These are phyloP conservation scores for Eupithecia abbreviata DNA, from an alignment of 2,888 invertebrate species.

Conservation along the genomic window DNA sequence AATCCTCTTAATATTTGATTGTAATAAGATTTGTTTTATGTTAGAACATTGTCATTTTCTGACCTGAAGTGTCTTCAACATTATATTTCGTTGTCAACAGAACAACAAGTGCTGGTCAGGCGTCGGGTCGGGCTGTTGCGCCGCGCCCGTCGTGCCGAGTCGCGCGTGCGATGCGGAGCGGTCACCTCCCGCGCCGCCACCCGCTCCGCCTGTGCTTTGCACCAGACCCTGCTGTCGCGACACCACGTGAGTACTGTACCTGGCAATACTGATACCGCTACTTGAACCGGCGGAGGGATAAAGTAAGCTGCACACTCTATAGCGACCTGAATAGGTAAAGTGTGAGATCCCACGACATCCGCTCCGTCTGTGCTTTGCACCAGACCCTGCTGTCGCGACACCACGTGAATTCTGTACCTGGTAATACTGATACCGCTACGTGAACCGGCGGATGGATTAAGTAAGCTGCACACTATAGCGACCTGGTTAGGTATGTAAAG, in stretches of 20 bases:
- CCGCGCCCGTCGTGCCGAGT: slow-evolving; percentile 78
- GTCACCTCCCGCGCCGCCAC: slow-evolving; percentile 77
- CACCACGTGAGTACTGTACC: slow-evolving; percentile 66
- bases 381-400: slow-evolving; percentile 76
- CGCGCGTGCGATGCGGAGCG: slow-evolving; percentile 83
- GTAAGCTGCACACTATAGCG: no score
- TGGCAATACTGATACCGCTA: neutral
- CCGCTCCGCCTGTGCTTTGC: slow-evolving; percentile 73
- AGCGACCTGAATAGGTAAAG: neutral
- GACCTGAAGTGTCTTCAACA: neutral
- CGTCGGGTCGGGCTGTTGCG: slow-evolving; percentile 76
- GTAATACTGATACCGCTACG: no score
- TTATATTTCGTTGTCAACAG: slow-evolving; percentile 54
- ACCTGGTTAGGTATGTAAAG: no score
- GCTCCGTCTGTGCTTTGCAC: slow-evolving; percentile 73
- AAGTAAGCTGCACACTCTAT: no score
- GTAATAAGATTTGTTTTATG: neutral
- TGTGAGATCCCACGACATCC: slow-evolving; percentile 76
- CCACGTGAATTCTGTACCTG: slow-evolving; percentile 63
- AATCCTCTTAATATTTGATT: no score
- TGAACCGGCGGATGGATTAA: no score
- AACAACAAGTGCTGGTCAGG: slow-evolving; percentile 76
- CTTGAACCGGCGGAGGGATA: neutral
- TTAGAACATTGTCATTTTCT: neutral
- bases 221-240: slow-evolving; percentile 76